Conservation (phyloP, 2,797 vertebrate genomes). For the Danio tinwini region DNA sequence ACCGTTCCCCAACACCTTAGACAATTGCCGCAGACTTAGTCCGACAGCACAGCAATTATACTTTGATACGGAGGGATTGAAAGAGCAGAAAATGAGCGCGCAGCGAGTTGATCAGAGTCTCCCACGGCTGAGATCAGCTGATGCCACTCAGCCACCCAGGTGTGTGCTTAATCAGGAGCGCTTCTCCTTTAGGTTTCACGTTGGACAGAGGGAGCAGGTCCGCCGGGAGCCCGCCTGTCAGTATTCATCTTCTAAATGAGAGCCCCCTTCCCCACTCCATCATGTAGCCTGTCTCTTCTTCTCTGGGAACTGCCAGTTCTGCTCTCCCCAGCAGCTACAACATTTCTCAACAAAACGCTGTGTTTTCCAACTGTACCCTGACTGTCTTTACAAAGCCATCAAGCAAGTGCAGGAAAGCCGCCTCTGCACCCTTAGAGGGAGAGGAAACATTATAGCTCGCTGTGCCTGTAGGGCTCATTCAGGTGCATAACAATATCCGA, state of each 20-base stretch:
- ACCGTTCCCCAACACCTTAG: conserved; percentile 4
- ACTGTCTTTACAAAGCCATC: conserved; percentile 53
- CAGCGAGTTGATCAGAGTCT: conserved; percentile 38
- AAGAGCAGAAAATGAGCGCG: conserved; percentile 41
- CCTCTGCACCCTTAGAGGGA: conserved; percentile 39
- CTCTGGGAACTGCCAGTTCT: conserved; percentile 60
- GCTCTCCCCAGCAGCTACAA: conserved; percentile 55
- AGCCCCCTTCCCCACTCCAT: conserved; percentile 64
- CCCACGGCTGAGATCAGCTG: conserved; percentile 36
- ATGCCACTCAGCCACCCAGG: conserved; percentile 59
- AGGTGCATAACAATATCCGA: conserved; percentile 28
- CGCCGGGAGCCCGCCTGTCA: conserved; percentile 63
- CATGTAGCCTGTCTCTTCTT: conserved; percentile 61
- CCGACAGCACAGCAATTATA: conserved; percentile 42
- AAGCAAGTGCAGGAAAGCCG: conserved; percentile 36
- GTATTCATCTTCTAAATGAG: conserved; percentile 70
- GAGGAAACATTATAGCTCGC: conserved; percentile 35
- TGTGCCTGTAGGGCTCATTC: conserved; percentile 31
- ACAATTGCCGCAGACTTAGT: conserved; percentile 27
- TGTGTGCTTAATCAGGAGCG: conserved; percentile 64
- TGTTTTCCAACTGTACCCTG: conserved; percentile 51
- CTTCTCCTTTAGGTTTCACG: conserved; percentile 63
- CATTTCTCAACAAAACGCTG: conserved; percentile 50
- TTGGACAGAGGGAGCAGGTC: conserved; percentile 66
- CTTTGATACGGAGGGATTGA: conserved; percentile 42